Evolutionary conservation across 2,797 vertebrate genomes (phyloP), one percentile per base, ranked within the genome.

Genomic region (Lycodopsis pacificus): DNA sequence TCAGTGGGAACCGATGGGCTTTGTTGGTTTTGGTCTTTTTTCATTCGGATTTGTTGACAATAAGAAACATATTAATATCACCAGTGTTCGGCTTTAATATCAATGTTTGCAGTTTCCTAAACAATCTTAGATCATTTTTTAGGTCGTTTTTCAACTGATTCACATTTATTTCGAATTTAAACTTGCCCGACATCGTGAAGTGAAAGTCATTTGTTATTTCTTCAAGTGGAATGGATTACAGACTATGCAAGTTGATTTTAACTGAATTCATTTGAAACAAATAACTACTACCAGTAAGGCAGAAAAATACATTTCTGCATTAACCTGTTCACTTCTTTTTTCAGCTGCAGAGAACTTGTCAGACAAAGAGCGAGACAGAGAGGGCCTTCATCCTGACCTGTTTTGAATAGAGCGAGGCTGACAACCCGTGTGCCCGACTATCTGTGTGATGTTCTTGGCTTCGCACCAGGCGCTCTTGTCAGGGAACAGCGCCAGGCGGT

Each of bases 371-470:
- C 58, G 61, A 78, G 79, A 88, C 83, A 90, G 89, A 85, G 78
- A 73, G 66, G 69, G 67, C 84, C 80, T 91, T 89, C 79, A 88
- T 82, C 77, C 80, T n/a, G 94, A 99, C 98, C 98, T 98, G 96
- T 99, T 99, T 94, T 99, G 97, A 93, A 99, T 97, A 91, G 98
- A 98, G 85, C 96, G 98, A 84, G 97, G 95, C 92, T 97, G 96
- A 81, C 98, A 99, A 94, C 98, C 98, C 0, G 95, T 97, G 95
- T 99, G 97, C 79, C 98, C 98, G 86, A 99, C 98, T 25, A 99
- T 99, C 96, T 99, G 98, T 72, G 98, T 99, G 96, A 99, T 99
- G 95, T 99, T 99, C 95, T 99, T 99, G 80, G 98, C 98, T 85
- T 99, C 98, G 0, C 98, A 99, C 98, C 98, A 99, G 82, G 98